Evolutionary conservation across 2,113 vertebrate species (phyloP).

Genomic region (Clupea harengus): DNA sequence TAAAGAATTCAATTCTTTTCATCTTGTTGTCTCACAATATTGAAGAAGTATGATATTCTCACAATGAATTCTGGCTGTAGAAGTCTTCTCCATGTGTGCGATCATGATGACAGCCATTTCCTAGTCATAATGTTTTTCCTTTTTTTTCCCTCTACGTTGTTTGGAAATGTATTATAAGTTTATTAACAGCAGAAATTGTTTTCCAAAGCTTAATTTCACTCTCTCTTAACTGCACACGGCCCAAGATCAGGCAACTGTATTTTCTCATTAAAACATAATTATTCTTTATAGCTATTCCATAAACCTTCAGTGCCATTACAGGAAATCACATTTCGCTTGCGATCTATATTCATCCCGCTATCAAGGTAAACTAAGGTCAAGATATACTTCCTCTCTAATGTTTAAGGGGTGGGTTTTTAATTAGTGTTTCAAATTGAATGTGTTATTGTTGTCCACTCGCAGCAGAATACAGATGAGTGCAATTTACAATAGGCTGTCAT

Average conservation of each 20-base stretch:
- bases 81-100: neutral
- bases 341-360: neutral
- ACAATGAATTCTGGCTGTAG: neutral
- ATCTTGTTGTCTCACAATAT: neutral
- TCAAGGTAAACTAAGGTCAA: neutral
- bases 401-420: neutral
- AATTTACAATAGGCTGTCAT: neutral
- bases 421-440: neutral
- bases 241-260: neutral
- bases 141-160: neutral
- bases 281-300: neutral
- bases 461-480: neutral
- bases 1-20: neutral
- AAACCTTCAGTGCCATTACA: neutral
- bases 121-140: neutral
- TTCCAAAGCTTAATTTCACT: neutral
- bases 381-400: neutral
- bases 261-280: conserved; percentile 1
- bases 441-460: neutral
- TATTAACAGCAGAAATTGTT: neutral
- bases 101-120: neutral
- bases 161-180: neutral
- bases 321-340: neutral
- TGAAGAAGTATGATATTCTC: neutral
- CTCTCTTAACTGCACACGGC: neutral